These are phyloP conservation scores for Lasioglossum lativentre DNA, from an alignment of 2,888 invertebrate genomes.

Conservation along the genomic window DNA sequence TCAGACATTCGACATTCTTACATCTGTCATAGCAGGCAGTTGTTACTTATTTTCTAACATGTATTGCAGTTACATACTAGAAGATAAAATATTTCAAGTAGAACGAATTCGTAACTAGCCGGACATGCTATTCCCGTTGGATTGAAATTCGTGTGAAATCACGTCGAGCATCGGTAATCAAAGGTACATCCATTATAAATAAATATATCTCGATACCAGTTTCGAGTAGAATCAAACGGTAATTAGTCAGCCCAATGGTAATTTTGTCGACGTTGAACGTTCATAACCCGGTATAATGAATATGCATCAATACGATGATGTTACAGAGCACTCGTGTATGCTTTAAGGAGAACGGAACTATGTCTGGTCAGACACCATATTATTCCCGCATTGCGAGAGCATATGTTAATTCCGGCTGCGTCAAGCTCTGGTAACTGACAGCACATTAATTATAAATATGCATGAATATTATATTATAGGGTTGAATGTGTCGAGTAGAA, in stretches of 20 bases:
- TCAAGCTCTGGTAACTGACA: background rate
- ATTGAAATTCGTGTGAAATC: background rate
- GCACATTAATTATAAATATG: background rate
- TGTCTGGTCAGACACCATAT: background rate
- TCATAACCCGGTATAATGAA: background rate
- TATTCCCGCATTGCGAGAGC: background rate
- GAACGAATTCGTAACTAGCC: background rate
- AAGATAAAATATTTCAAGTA: background rate
- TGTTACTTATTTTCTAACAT: background rate
- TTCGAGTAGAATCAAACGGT: background rate
- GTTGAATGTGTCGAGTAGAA: slow-evolving; percentile 4
- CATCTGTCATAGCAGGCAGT: background rate
- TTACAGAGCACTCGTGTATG: background rate
- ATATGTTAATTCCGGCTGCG: background rate
- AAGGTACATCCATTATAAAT: background rate
- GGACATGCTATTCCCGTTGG: background rate
- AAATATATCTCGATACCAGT: background rate
- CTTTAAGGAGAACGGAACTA: background rate
- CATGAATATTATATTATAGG: background rate
- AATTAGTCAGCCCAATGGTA: background rate
- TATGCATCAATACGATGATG: background rate
- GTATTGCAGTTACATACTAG: background rate
- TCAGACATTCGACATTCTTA: background rate
- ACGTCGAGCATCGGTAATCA: background rate
- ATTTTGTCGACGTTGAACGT: background rate